Evolutionary conservation across 2,113 vertebrate species (phyloP).

Genomic region (Corythaixoides concolor): DNA sequence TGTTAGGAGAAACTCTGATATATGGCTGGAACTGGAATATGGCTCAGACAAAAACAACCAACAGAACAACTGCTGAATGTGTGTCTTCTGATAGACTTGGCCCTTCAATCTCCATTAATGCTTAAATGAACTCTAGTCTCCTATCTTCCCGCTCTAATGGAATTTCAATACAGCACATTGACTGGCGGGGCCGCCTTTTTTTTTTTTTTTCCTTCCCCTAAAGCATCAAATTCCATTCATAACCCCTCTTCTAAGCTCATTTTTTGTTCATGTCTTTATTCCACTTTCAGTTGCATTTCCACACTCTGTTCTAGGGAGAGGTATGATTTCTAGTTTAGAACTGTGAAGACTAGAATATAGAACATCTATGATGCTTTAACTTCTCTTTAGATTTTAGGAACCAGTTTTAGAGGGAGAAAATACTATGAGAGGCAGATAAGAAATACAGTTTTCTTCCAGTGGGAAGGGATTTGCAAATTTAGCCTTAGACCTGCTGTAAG

Average conservation of each 20-base stretch:
- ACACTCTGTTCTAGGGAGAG: neutral
- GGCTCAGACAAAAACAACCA: neutral
- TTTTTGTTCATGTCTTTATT: neutral
- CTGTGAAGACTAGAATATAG: neutral
- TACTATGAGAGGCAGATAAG: neutral
- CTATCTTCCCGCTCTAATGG: constrained; percentile 3
- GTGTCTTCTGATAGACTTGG: constrained; percentile 9
- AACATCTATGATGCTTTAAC: neutral
- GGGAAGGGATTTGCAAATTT: neutral
- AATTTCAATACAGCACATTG: constrained; percentile 33
- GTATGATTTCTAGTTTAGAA: neutral
- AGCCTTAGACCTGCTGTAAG: neutral
- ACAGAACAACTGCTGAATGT: constrained; percentile 31
- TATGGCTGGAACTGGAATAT: neutral
- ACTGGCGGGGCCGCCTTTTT: neutral
- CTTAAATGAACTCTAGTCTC: neutral
- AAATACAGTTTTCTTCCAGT: neutral
- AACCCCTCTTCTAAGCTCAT: neutral
- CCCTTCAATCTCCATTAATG: constrained; percentile 10
- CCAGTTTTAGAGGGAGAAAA: neutral
- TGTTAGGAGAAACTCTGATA: neutral
- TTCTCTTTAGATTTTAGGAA: neutral
- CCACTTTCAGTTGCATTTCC: neutral
- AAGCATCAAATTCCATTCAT: neutral
- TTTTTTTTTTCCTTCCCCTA: neutral